Base-by-base conservation (phyloP, 2,888 invertebrate genomes). In the Leptinotarsa juncta region DNA sequence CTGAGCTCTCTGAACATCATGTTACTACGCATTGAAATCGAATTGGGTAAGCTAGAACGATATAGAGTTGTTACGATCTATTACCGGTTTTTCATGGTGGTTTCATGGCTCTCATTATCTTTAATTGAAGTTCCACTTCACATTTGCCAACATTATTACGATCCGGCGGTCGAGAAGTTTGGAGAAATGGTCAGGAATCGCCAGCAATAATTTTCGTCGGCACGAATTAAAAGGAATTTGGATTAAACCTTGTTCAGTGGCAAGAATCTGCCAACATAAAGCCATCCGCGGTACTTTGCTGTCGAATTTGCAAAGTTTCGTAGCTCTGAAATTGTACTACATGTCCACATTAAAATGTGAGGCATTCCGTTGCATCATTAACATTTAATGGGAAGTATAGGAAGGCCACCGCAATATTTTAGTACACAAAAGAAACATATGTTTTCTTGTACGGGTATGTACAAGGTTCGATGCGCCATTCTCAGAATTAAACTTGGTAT, bases 311-410 rank as follows among this genome's bases (percentile, higher is more conserved):
- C 85, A 84, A 84, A 85, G 81, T 85, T 85, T 82, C 83, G 85
- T 82, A 83, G 82, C 82, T 78, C 80, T 81, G 84, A 84, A 84
- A 83, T 84, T 82, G 84, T 83, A 83, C 83, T 80, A 82, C 84
- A 82, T 85, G 85, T 86, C 84, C 83, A 85, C 86, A 85, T 86
- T 84, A 86, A 87, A 85, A 86, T 86, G 86, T 86, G 86, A 85
- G 85, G 85, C 85, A 86, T 86, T 86, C 86, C 85, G 82, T 85
- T 83, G 87, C 85, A 85, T 85, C 86, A 87, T 87, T 87, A 87
- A 87, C 87, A 87, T 87, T 87, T 87, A 87, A 87, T 87, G 86
- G 85, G 86, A 87, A 85, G 87, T 86, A 86, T 87, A 83, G 82
- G 81, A 79, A 81, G 79, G 78, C 80, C 76, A 75, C 80, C 80